Conservation (phyloP, 35 echinoderm and acorn worm genomes). For the Patiria miniata region DNA sequence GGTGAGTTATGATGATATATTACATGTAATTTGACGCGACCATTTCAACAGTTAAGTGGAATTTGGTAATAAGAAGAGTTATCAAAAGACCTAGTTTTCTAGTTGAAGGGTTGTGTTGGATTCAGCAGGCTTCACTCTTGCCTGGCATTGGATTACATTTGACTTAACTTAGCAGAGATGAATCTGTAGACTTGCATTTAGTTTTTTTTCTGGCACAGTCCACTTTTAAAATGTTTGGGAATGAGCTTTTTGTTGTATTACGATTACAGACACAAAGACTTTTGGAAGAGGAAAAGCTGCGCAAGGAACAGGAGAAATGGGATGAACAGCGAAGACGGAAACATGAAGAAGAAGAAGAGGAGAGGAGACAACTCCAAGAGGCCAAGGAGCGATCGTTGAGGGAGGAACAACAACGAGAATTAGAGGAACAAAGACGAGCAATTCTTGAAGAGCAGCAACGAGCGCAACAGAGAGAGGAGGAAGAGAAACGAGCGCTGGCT, state of each 20-base stretch:
- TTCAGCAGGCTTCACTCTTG: too few relatives aligned
- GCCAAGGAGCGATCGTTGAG: conserved; percentile 54
- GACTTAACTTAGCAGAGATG: too few relatives aligned
- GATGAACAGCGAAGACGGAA: conserved; percentile 57
- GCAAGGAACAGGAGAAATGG: conserved; percentile 35
- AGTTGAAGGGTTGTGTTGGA: neutral
- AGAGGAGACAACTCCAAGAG: conserved; percentile 57
- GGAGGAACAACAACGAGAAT: conserved; percentile 73
- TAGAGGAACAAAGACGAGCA: conserved; percentile 71
- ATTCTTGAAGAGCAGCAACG: conserved; percentile 54
- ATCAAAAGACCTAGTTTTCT: neutral
- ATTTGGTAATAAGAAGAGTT: too few relatives aligned
- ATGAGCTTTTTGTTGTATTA: too few relatives aligned
- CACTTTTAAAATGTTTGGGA: too few relatives aligned
- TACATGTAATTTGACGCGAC: neutral
- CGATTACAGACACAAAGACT: conserved; percentile 67
- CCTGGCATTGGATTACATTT: too few relatives aligned
- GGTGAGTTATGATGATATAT: conserved; percentile 35
- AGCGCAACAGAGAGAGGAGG: conserved; percentile 29
- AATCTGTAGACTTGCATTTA: too few relatives aligned
- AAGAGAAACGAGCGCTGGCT: neutral
- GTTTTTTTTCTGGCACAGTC: too few relatives aligned
- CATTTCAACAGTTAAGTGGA: too few relatives aligned
- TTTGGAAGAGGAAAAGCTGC: conserved; percentile 45
- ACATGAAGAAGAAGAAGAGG: conserved; percentile 65